These are phyloP conservation scores for Puntigrus tetrazona DNA, from an alignment of 2,113 vertebrate species.

Conservation along the genomic window DNA sequence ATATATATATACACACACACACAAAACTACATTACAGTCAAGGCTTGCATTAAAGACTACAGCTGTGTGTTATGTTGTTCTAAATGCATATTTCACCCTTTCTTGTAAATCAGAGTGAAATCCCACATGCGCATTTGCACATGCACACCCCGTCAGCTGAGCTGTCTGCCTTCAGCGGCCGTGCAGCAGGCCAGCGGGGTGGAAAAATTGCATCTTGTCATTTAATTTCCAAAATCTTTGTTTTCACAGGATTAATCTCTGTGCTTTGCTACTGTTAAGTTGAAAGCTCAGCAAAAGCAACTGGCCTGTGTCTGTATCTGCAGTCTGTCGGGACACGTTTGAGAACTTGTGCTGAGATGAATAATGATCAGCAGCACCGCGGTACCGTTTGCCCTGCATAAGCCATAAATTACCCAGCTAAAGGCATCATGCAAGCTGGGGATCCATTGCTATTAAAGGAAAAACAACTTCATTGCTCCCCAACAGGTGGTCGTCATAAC, in stretches of 20 bases:
- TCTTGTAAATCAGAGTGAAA: slow-evolving; percentile 3
- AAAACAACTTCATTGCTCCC: slow-evolving; percentile 43
- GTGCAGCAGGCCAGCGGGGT: slow-evolving; percentile 86
- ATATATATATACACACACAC: too few species aligned
- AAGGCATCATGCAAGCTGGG: slow-evolving; percentile 37
- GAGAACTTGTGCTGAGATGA: slow-evolving; percentile 62
- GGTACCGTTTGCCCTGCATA: slow-evolving; percentile 45
- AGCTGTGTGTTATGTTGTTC: background rate
- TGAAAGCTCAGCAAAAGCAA: slow-evolving; percentile 91
- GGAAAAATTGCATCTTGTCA: slow-evolving; percentile 97
- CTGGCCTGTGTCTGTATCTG: slow-evolving; percentile 67
- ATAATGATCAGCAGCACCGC: slow-evolving; percentile 63
- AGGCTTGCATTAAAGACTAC: background rate
- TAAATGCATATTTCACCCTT: slow-evolving; percentile 10
- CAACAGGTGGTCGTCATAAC: slow-evolving; percentile 32
- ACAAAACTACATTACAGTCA: background rate
- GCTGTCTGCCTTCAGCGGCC: slow-evolving; percentile 81
- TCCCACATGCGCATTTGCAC: slow-evolving; percentile 35
- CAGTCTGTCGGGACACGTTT: slow-evolving; percentile 64
- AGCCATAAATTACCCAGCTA: slow-evolving; percentile 57
- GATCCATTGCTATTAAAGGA: slow-evolving; percentile 54
- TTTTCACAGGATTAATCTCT: slow-evolving; percentile 95
- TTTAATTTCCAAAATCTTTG: slow-evolving; percentile 91
- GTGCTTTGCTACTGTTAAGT: slow-evolving; percentile 90
- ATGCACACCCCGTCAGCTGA: slow-evolving; percentile 63